phyloP scores from a whole-genome alignment of 2,888 invertebrate species.

The Drosophila phalerata region DNA sequence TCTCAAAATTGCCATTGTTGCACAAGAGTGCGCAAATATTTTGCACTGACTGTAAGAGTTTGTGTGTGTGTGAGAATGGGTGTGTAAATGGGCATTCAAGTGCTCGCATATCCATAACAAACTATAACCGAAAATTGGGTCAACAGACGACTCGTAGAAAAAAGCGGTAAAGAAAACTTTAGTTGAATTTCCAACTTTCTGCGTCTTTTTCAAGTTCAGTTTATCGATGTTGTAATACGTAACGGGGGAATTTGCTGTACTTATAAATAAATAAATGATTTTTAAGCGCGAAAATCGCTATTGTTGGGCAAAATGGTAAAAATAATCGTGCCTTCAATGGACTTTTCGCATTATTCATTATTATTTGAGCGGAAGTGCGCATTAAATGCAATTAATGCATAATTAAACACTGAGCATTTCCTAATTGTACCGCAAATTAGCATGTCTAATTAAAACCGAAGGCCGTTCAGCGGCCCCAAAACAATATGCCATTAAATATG shows the following conservation, averaged over 20 bases:
- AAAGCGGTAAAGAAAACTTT: conserved; percentile 15
- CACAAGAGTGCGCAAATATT: conserved; percentile 42
- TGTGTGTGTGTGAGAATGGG: conserved; percentile 14
- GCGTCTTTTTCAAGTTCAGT: conserved; percentile 30
- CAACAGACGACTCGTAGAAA: conserved; percentile 35
- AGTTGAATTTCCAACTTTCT: conserved; percentile 5
- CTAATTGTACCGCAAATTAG: conserved; percentile 66
- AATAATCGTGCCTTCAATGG: conserved; percentile 10
- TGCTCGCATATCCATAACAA: conserved; percentile 43
- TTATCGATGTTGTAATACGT: not conserved
- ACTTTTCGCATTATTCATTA: conserved; percentile 50
- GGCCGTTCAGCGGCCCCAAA: conserved; percentile 21
- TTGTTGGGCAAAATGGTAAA: not conserved
- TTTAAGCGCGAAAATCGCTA: not conserved
- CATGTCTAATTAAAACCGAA: conserved; percentile 42
- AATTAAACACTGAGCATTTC: conserved; percentile 70
- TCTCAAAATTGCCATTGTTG: conserved; percentile 46
- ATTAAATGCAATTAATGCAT: conserved; percentile 80
- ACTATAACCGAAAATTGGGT: conserved; percentile 46
- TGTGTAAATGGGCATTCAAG: conserved; percentile 34
- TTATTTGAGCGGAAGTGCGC: conserved; percentile 70
- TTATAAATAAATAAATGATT: conserved; percentile 24
- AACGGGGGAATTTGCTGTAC: not conserved
- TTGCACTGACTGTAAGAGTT: conserved; percentile 31
- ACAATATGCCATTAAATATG: conserved; percentile 53